Evolutionary conservation across 2,797 vertebrate species (phyloP), one percentile per base, ranked within the genome.

Genomic region (Lepus oiostolus): DNA sequence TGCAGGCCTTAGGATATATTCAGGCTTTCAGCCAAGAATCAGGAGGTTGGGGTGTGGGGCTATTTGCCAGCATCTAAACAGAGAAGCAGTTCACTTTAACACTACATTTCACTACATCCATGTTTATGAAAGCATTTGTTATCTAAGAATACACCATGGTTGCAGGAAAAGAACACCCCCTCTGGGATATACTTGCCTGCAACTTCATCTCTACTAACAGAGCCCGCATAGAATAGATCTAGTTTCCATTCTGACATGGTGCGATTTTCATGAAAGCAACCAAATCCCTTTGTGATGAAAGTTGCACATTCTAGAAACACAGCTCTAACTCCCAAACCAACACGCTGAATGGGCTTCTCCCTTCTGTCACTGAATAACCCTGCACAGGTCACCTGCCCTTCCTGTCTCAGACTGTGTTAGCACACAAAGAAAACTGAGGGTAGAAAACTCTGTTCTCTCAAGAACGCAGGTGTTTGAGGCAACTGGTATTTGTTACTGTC

Each of bases 191-290:
- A 84, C 90, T 35, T 21, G 91, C 90, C 58, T 82, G 86, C 82
- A 82, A 75, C 80, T 85, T 54, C 81, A 65, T 63, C 77, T 92
- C 85, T 22, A 24, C 58, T 71, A 90, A 42, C 67, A 87, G 68
- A 83, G 74, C 76, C 74, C 65, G 58, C 38, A 58, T 0, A 42
- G 91, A 54, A 42, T 4, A 60, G 95, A 88, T 96, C 62, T 22
- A 81, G 68, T 96, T 94, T 96, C 95, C 74, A 35, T 68, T 84
- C 83, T 75, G 84, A 83, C 32, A 38, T 19, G 42, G 52, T 28
- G 87, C 95, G 95, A 79, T 88, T 93, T 95, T 72, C 93, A 85
- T 67, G 87, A 92, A 96, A 96, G 91, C 83, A 91, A 87, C 91
- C 77, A 67, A 94, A 91, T 75, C 81, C 88, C 50, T 95, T 75